phyloP scores from a whole-genome alignment of 2,113 vertebrate species.

The Polyodon spathula region DNA sequence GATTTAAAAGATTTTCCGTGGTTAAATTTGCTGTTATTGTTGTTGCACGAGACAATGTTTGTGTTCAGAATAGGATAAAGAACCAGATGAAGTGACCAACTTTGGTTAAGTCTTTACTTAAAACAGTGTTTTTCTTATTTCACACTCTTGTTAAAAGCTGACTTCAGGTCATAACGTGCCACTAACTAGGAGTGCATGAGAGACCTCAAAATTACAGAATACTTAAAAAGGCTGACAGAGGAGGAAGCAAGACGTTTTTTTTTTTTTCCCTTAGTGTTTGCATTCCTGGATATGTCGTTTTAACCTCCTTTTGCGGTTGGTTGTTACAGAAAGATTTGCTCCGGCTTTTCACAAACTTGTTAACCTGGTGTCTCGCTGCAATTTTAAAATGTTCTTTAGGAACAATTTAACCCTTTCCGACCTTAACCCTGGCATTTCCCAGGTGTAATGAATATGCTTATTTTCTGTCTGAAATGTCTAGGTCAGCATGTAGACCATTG shows the following conservation, averaged over 20 bases:
- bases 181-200: constrained; percentile 18
- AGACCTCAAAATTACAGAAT: constrained; percentile 29
- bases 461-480: too few relatives aligned
- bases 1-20: background rate
- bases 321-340: too few relatives aligned
- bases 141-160: background rate
- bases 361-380: too few relatives aligned
- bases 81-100: background rate
- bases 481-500: too few relatives aligned
- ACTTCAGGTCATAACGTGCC: constrained; percentile 28
- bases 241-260: constrained; percentile 29
- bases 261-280: background rate
- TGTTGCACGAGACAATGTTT: background rate
- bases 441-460: too few relatives aligned
- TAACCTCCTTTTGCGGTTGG: too few relatives aligned
- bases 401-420: too few relatives aligned
- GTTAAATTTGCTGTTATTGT: background rate
- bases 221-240: constrained; percentile 31
- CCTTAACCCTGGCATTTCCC: too few relatives aligned
- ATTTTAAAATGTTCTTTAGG: too few relatives aligned
- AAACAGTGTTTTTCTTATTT: background rate
- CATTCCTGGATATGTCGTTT: background rate
- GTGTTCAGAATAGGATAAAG: background rate
- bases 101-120: background rate
- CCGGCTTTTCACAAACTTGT: too few relatives aligned